A percentile compares a stretch with the other conserved stretches of the same genome.
These are phyloP conservation scores for Grammomys dolichurus DNA, from an alignment of 2,113 vertebrate species.

Conservation along the genomic window DNA sequence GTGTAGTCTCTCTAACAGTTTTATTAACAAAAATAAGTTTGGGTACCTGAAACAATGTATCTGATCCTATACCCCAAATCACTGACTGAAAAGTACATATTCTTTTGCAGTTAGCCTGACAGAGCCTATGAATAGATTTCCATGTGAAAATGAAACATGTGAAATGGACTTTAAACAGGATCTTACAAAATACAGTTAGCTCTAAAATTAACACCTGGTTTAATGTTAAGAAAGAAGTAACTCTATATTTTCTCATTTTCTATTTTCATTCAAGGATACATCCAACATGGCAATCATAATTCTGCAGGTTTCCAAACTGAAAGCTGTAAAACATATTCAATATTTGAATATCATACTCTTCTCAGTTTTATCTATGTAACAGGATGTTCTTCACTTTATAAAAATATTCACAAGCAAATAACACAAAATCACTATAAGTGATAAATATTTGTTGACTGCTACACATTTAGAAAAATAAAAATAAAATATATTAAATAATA, in stretches of 20 bases:
- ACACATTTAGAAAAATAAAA: background rate
- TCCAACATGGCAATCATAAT: constrained; percentile 95
- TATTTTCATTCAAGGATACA: constrained; percentile 90
- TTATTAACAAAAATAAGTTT: constrained; percentile 86
- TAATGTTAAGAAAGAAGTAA: constrained; percentile 45
- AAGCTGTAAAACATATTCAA: constrained; percentile 87
- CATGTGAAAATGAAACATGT: background rate
- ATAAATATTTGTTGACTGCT: constrained; percentile 17
- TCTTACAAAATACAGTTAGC: constrained; percentile 59
- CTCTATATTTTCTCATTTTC: constrained; percentile 30
- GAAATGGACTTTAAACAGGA: constrained; percentile 39
- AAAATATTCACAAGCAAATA: constrained; percentile 50
- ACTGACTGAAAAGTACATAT: background rate
- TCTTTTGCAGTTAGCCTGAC: background rate
- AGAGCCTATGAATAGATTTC: background rate
- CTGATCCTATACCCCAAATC: constrained; percentile 30
- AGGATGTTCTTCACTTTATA: constrained; percentile 35
- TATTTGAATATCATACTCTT: constrained; percentile 39
- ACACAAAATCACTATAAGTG: background rate
- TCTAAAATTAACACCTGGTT: constrained; percentile 33
- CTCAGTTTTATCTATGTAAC: constrained; percentile 39
- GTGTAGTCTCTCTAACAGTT: constrained; percentile 90
- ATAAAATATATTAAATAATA: background rate
- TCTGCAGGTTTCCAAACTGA: constrained; percentile 94
- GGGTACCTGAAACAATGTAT: constrained; percentile 10